phyloP scores from a whole-genome alignment of 2,797 vertebrate species.

The Choloepus didactylus region DNA sequence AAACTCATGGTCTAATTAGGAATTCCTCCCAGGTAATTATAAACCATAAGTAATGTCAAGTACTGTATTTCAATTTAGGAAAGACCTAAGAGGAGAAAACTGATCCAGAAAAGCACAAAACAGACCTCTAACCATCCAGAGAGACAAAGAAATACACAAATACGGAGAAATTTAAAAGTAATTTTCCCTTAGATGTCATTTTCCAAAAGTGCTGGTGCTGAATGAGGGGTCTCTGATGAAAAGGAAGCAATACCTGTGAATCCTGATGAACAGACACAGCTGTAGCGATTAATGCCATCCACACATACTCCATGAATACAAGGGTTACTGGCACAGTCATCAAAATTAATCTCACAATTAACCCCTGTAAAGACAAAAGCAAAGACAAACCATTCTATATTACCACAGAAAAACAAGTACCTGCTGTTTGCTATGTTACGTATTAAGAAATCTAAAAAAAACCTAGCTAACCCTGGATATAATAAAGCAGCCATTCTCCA shows the following conservation, averaged over 20 bases:
- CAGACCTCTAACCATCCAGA: background rate
- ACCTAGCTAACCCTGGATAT: background rate
- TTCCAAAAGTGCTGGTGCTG: background rate
- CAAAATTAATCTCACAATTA: constrained; percentile 96
- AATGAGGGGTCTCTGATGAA: background rate
- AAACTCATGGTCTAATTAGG: background rate
- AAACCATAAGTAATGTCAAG: background rate
- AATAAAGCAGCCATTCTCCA: background rate
- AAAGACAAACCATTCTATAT: background rate
- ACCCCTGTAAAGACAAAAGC: constrained; percentile 87
- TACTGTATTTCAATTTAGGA: constrained; percentile 31
- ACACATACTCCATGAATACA: constrained; percentile 93
- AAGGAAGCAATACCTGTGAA: constrained; percentile 93
- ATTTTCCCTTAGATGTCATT: background rate
- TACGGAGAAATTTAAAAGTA: background rate
- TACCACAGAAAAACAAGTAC: background rate
- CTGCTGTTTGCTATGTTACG: too few relatives aligned
- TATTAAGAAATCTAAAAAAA: background rate
- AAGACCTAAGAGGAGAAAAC: constrained; percentile 13
- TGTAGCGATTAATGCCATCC: constrained; percentile 95
- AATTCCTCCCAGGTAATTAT: constrained; percentile 10
- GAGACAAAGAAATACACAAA: background rate
- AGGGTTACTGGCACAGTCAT: constrained; percentile 95
- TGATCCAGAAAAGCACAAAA: background rate
- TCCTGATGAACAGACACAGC: constrained; percentile 94